A percentile compares a stretch with the other conserved stretches of the same genome.
These are phyloP conservation scores for Pedionomus torquatus DNA, from an alignment of 2,113 vertebrate genomes.

Conservation along the genomic window DNA sequence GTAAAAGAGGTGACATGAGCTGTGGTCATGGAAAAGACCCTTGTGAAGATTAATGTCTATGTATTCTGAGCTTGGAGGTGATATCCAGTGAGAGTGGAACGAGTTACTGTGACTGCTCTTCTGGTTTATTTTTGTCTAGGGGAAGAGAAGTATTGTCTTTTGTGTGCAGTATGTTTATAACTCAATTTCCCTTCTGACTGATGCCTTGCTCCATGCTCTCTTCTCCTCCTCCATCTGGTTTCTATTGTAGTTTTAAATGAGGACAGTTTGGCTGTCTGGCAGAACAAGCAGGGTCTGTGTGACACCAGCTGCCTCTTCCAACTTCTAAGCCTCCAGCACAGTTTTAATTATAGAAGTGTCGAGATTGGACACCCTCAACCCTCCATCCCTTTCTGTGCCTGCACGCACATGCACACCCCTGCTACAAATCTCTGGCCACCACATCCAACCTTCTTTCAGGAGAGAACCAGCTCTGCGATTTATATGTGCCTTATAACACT, in stretches of 20 bases:
- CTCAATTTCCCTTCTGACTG: slow-evolving; percentile 56
- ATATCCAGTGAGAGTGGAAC: background rate
- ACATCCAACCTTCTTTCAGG: background rate
- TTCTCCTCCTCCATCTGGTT: slow-evolving; percentile 72
- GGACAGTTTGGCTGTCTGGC: slow-evolving; percentile 62
- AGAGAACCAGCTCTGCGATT: background rate
- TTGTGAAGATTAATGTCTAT: background rate
- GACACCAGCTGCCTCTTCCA: slow-evolving; percentile 67
- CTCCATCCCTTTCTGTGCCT: background rate
- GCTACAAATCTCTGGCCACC: background rate
- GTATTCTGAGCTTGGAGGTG: background rate
- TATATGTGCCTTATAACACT: background rate
- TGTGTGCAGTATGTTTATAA: slow-evolving; percentile 59
- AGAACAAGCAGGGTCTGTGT: slow-evolving; percentile 52
- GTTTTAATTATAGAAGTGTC: slow-evolving; percentile 58
- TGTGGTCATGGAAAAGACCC: background rate
- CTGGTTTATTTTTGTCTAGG: slow-evolving; percentile 56
- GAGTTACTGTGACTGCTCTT: background rate
- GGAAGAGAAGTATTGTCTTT: slow-evolving; percentile 62
- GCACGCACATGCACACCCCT: background rate
- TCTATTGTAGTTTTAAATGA: slow-evolving; percentile 72
- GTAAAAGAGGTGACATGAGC: background rate
- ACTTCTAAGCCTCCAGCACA: slow-evolving; percentile 36
- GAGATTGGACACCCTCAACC: background rate
- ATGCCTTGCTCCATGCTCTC: background rate